Evolutionary conservation across 1,140 invertebrate genomes (phyloP), one percentile per base, ranked within the genome.

Genomic region (Battus philenor): DNA sequence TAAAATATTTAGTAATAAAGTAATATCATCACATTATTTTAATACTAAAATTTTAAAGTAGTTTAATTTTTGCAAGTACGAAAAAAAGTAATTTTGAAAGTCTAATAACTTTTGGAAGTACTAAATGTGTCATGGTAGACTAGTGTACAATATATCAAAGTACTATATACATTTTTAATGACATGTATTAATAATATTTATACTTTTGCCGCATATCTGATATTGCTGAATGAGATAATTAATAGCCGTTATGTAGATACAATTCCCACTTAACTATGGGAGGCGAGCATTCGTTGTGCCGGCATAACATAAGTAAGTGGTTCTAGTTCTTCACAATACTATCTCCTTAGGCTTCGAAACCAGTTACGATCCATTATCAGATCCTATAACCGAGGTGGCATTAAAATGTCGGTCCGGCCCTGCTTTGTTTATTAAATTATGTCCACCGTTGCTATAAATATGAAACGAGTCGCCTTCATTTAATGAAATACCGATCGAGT

Each of bases 351-450:
- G 54, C 67, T 55, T 44, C 51, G 12, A 63, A 80, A 82, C 78
- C 78, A 70, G 78, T 82, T 85, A 78, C 75, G 73, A 74, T 62
- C 56, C 68, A 74, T 70, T 85, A 85, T 85, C 81, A 66, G 78
- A 85, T 82, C 63, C 64, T 68, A 71, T 70, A 71, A 67, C 69
- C 57, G 66, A 71, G 77, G 76, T 82, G 78, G 81, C 77, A 82
- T 82, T 85, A 85, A 85, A 84, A 70, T 54, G 74, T 80, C 74
- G 59, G 64, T 66, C 62, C 36, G 68, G 55, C 48, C 57, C 76
- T 79, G 76, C 71, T 85, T 85, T 85, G 81, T 85, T 85, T 85
- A 85, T 85, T 85, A 85, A 85, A 85, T 85, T 82, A 85, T 79
- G 81, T 85, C 81, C 70, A 70, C 55, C 59, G 57, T 48, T 50